Evolutionary conservation across 2,797 vertebrate species (phyloP).

Genomic region (Okamejei kenojei): DNA sequence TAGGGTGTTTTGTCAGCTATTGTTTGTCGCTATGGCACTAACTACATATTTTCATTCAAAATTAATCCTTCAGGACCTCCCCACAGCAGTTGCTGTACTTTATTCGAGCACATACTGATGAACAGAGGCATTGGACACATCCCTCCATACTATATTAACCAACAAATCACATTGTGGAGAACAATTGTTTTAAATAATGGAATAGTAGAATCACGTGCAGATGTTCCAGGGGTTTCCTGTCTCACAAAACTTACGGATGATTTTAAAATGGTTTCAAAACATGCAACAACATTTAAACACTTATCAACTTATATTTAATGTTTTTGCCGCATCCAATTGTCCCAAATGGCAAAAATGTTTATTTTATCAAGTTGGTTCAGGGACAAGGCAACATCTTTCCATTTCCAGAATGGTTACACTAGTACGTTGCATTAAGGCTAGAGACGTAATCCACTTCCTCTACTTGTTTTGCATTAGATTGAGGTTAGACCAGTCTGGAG

Average conservation of each 20-base stretch:
- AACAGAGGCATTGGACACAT: neutral
- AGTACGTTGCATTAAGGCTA: neutral
- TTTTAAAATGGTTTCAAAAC: neutral
- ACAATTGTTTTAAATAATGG: neutral
- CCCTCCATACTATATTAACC: neutral
- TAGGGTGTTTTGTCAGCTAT: neutral
- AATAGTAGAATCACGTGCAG: neutral
- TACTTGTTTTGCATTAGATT: neutral
- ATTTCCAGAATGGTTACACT: neutral
- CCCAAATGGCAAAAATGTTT: neutral
- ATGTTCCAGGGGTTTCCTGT: neutral
- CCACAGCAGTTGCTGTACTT: neutral
- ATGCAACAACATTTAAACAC: neutral
- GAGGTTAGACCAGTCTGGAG: neutral
- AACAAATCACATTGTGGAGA: neutral
- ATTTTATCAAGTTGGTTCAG: too few relatives aligned
- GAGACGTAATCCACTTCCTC: too few relatives aligned
- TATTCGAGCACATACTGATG: neutral
- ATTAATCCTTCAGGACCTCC: neutral
- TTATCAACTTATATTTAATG: neutral
- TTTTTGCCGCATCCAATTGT: neutral
- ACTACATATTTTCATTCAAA: neutral
- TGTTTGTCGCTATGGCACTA: constrained; percentile 13
- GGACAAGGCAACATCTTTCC: neutral
- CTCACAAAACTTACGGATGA: too few relatives aligned